Base-by-base conservation (phyloP, 2,113 vertebrate species). In the Helogale parvula region DNA sequence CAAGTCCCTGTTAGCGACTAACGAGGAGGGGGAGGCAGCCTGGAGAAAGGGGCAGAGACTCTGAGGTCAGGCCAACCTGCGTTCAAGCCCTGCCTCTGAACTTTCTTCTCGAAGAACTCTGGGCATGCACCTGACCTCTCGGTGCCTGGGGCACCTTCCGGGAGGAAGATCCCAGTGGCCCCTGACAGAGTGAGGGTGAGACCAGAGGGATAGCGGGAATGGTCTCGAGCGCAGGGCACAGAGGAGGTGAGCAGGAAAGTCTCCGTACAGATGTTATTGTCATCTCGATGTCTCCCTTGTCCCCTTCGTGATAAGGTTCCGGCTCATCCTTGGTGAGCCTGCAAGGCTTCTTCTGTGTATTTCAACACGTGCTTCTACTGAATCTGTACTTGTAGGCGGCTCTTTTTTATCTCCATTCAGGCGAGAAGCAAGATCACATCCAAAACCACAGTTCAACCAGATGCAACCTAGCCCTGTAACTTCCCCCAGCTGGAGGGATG, bases 381-480 rank as follows among this genome's bases (percentile, higher is more conserved):
- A 38, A 31, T 82, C 72, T 35, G 31, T 63, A 63, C 63, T 9
- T 4, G 15, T 88, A 76, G 33, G 81, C 0, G 16, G 25, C 76
- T 90, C 90, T 94, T 79, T 91, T 93, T 94, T 19, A 85, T 97
- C 86, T 96, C 83, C 93, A 95, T 88, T 93, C 94, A 81, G 74
- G 94, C 68, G 10, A 83, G 54, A 50, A 92, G 41, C 71, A 94
- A 4, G 82, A 72, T 57, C 71, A 63, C 52, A 50, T 86, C 93
- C 50, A 94, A 96, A 94, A 74, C 33, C 45, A 35, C 14, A 82
- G 84, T 47, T 79, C 66, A 83, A 41, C 77, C 95, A 96, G 90
- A 87, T 52, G 89, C 45, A 63, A 16, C 91, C 74, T 16, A 29
- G 77, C 47, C 14, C 69, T 19, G 57, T 66, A 33, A 90, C 86